phyloP scores from a whole-genome alignment of 1,140 invertebrate genomes.

The Halictus rubicundus region DNA sequence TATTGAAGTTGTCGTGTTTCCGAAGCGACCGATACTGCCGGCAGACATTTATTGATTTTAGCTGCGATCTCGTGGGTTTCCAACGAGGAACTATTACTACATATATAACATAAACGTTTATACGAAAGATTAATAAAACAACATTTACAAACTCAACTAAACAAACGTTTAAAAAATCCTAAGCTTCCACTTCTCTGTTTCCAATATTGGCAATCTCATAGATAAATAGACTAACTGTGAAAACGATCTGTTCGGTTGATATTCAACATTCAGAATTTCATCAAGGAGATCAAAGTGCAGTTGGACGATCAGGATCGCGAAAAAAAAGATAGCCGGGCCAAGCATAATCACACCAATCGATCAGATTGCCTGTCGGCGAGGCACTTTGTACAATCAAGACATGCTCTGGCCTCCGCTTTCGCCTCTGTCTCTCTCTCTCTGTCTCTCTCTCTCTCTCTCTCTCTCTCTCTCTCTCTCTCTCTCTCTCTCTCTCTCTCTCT shows the following conservation, averaged over 20 bases:
- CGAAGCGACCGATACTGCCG: neutral
- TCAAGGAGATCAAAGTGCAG: slow-evolving; percentile 4
- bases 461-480: too few relatives aligned
- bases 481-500: too few relatives aligned
- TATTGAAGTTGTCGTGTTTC: neutral
- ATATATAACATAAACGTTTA: too few relatives aligned
- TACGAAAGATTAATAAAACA: too few relatives aligned
- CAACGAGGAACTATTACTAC: too few relatives aligned
- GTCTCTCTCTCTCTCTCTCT: too few relatives aligned
- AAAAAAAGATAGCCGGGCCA: neutral
- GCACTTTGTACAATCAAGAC: slow-evolving; percentile 63
- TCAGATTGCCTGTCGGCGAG: slow-evolving; percentile 42
- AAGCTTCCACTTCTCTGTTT: too few relatives aligned
- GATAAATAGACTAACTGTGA: neutral
- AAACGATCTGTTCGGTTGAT: neutral
- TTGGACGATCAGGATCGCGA: neutral
- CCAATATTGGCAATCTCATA: too few relatives aligned
- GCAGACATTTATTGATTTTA: neutral
- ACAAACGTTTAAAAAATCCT: too few relatives aligned
- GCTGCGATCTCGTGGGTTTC: too few relatives aligned
- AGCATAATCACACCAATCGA: slow-evolving; percentile 41
- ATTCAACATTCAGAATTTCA: neutral
- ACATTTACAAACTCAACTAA: too few relatives aligned
- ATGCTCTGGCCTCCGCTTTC: slow-evolving; percentile 4
- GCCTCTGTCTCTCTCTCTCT: neutral